Evolutionary conservation across 2,888 invertebrate species (phyloP).

Genomic region (Parnassius apollo): DNA sequence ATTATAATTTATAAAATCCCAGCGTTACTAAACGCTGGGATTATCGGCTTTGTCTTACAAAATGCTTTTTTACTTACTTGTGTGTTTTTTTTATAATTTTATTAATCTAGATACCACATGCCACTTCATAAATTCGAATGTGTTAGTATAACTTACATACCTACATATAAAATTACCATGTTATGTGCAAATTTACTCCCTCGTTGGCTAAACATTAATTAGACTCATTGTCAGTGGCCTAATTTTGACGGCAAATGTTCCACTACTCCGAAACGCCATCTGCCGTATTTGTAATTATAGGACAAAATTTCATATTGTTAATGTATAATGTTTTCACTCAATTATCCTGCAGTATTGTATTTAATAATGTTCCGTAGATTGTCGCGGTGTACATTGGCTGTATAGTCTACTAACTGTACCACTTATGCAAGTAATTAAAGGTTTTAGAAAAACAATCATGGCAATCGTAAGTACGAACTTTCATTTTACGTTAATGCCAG

Average conservation of each 20-base stretch:
- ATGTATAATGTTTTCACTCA: conserved; percentile 59
- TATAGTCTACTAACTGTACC: conserved; percentile 5
- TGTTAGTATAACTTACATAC: neutral
- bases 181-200: conserved; percentile 29
- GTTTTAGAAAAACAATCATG: conserved; percentile 8
- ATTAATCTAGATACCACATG: too few species aligned
- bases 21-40: too few species aligned
- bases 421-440: conserved; percentile 9
- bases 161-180: conserved; percentile 27
- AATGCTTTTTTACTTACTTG: too few species aligned
- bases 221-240: conserved; percentile 41
- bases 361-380: conserved; percentile 39
- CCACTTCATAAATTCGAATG: too few species aligned
- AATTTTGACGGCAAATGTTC: conserved; percentile 50
- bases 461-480: conserved; percentile 11
- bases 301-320: conserved; percentile 34
- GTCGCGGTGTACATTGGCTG: conserved; percentile 37
- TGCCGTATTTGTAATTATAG: conserved; percentile 47
- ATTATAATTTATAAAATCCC: too few species aligned
- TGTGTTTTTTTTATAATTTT: too few species aligned
- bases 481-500: neutral
- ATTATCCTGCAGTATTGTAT: conserved; percentile 59
- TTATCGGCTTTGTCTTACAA: too few species aligned
- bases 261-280: conserved; percentile 40
- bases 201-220: conserved; percentile 34